Conservation (phyloP, 92 coral and sea anemone genomes). For the Phenganax stokvisi region DNA sequence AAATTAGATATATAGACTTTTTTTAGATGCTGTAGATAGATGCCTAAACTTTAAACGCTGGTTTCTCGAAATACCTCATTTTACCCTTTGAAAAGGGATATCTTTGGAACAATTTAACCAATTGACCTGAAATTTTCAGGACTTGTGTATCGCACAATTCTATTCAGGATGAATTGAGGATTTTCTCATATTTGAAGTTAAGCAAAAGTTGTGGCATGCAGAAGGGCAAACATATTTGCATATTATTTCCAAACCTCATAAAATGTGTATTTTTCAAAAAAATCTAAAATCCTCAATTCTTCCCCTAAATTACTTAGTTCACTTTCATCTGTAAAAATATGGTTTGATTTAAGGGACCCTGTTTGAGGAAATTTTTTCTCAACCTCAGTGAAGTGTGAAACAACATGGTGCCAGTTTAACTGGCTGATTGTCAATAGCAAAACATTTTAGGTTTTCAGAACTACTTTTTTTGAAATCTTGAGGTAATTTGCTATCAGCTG, state of each 20-base stretch:
- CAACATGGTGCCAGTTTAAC: slow-evolving; percentile 37
- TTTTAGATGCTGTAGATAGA: neutral
- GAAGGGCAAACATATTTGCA: too few species aligned
- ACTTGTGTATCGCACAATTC: neutral
- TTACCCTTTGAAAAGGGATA: neutral
- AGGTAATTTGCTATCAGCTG: slow-evolving; percentile 31
- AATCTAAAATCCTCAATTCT: neutral
- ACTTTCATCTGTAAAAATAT: neutral
- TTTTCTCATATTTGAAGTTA: neutral
- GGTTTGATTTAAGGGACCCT: slow-evolving; percentile 25
- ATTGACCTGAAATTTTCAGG: neutral
- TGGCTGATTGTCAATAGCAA: too few species aligned
- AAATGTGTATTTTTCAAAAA: neutral
- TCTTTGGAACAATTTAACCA: slow-evolving; percentile 15
- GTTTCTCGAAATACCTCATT: slow-evolving; percentile 19
- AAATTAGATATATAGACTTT: neutral
- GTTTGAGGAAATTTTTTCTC: slow-evolving; percentile 27
- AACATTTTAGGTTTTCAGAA: too few species aligned
- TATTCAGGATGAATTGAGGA: slow-evolving; percentile 1
- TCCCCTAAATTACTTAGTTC: slow-evolving; percentile 18
- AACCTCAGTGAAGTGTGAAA: slow-evolving; percentile 7
- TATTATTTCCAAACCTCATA: neutral
- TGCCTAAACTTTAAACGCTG: slow-evolving; percentile 5
- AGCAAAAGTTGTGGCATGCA: neutral
- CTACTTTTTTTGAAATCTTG: slow-evolving; percentile 20